Evolutionary conservation across 2,113 vertebrate species (phyloP).

Genomic region (Antechinus stuartii): DNA sequence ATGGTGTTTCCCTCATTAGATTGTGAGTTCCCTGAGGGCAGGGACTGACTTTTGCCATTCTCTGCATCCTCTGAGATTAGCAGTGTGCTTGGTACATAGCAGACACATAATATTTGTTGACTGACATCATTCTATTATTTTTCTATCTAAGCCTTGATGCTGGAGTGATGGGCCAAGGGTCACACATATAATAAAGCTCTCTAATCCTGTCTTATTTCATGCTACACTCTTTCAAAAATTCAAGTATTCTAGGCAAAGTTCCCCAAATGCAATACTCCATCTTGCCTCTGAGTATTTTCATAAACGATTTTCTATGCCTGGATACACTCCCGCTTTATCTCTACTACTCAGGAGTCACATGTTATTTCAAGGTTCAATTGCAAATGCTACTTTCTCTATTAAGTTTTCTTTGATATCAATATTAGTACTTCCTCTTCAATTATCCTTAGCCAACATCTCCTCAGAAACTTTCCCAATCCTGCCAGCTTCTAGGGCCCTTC

Average conservation of each 20-base stretch:
- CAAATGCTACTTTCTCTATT: background rate
- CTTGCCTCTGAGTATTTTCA: background rate
- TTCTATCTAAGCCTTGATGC: background rate
- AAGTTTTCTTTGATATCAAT: background rate
- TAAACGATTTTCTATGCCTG: background rate
- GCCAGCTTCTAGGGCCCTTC: background rate
- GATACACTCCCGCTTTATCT: background rate
- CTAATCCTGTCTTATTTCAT: background rate
- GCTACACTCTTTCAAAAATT: background rate
- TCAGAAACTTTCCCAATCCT: background rate
- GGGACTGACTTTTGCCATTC: background rate
- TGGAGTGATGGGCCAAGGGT: background rate
- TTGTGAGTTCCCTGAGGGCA: background rate
- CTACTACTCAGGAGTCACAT: background rate
- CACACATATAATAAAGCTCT: background rate
- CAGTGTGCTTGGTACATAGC: background rate
- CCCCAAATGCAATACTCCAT: background rate
- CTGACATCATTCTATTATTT: background rate
- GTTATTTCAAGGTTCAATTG: background rate
- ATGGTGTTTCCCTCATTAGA: background rate
- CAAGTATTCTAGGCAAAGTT: background rate
- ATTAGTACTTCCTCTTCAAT: background rate
- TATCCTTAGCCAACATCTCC: background rate
- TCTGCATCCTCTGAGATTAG: background rate
- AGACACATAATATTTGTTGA: background rate